These are phyloP conservation scores for Cuculus canorus DNA, from an alignment of 2,797 vertebrate genomes.

Conservation along the genomic window DNA sequence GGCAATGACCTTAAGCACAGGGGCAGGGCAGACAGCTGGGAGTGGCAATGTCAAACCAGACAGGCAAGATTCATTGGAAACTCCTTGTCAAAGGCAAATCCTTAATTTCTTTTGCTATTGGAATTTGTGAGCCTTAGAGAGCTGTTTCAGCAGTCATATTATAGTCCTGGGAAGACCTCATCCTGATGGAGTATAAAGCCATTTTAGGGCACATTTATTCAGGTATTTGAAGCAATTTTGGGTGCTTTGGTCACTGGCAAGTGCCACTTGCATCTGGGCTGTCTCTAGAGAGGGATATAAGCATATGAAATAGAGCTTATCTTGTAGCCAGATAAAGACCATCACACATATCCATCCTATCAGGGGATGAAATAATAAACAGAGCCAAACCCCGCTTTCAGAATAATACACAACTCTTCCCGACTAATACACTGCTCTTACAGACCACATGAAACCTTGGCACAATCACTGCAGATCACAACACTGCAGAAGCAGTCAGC, in stretches of 20 bases:
- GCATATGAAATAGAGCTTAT: background rate
- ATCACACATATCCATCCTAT: background rate
- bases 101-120: background rate
- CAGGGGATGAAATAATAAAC: background rate
- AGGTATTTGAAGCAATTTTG: background rate
- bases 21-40: constrained; percentile 23
- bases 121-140: background rate
- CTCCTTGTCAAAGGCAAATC: constrained; percentile 25
- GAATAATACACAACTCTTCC: background rate
- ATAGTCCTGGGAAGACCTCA: background rate
- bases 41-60: constrained; percentile 37
- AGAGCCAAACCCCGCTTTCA: background rate
- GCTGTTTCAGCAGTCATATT: background rate
- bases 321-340: background rate
- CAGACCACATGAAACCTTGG: background rate
- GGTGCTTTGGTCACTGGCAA: background rate
- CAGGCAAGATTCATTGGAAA: constrained; percentile 28
- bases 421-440: background rate
- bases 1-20: background rate
- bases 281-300: background rate
- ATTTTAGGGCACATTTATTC: background rate
- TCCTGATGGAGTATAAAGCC: background rate
- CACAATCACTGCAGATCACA: background rate
- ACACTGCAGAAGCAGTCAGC: background rate
- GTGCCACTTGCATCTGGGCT: background rate